Evolutionary conservation across 2,113 vertebrate genomes (phyloP).

Genomic region (Columba livia): DNA sequence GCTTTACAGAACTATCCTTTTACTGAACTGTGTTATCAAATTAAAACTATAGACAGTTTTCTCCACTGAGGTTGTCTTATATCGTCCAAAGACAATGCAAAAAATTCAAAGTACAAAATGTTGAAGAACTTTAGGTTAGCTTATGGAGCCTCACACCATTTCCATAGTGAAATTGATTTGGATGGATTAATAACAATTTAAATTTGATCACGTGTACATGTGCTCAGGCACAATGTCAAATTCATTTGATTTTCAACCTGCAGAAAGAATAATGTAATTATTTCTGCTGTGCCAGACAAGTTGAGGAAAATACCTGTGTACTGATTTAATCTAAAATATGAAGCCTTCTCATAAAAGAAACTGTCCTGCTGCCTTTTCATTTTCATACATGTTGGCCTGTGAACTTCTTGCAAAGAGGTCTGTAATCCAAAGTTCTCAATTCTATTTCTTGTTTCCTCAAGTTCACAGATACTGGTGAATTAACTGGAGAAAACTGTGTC

Average conservation of each 20-base stretch:
- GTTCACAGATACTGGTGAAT: not conserved
- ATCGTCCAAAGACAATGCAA: not conserved
- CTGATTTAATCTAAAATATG: not conserved
- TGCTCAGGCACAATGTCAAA: not conserved
- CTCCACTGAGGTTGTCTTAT: not conserved
- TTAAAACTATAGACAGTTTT: not conserved
- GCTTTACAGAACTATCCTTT: not conserved
- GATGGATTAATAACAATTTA: not conserved
- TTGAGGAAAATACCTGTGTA: not conserved
- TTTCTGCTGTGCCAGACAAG: not conserved
- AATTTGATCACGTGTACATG: not conserved
- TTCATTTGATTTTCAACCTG: not conserved
- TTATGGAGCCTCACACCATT: not conserved
- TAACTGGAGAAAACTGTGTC: not conserved
- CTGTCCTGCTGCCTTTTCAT: not conserved
- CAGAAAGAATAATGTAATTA: not conserved
- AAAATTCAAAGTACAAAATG: not conserved
- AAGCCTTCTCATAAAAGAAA: not conserved
- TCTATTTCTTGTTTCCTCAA: not conserved
- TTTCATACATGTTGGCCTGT: no score
- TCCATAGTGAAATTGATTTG: not conserved
- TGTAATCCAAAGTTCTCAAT: not conserved
- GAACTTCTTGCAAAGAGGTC: not conserved
- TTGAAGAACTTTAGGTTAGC: not conserved
- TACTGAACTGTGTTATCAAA: not conserved